Conservation (phyloP, 2,888 invertebrate genomes). For the Blastobasis lacticolella region DNA sequence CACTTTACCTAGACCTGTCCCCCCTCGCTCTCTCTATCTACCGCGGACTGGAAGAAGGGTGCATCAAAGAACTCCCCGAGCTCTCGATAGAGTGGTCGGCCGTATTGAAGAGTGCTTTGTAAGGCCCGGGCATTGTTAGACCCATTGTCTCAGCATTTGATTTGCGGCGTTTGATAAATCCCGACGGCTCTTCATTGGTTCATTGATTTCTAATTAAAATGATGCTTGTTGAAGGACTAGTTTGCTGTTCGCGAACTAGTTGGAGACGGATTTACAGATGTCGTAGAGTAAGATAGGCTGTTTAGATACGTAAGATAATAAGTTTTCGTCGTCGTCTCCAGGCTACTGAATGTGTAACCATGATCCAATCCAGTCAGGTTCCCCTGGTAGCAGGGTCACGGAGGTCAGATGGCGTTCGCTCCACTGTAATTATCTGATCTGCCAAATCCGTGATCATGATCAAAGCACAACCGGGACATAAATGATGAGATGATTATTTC, state of each 20-base stretch:
- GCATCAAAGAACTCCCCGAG: slow-evolving; percentile 24
- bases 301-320: no score
- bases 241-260: neutral
- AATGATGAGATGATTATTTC: no score
- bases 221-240: neutral
- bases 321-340: no score
- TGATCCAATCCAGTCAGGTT: no score
- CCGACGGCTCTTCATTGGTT: slow-evolving; percentile 9
- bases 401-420: no score
- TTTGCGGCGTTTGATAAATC: slow-evolving; percentile 34
- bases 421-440: no score
- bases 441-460: no score
- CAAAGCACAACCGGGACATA: no score
- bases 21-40: neutral
- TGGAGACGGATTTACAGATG: neutral
- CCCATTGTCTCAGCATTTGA: slow-evolving; percentile 28
- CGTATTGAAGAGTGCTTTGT: slow-evolving; percentile 31
- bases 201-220: neutral
- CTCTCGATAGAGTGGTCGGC: slow-evolving; percentile 24
- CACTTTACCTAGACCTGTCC: neutral
- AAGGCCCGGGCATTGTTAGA: slow-evolving; percentile 32
- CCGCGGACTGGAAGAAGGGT: neutral
- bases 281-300: no score
- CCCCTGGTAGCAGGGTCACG: neutral
- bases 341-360: no score